These are phyloP conservation scores for Chitala chitala DNA, from an alignment of 2,113 vertebrate species.

Conservation along the genomic window DNA sequence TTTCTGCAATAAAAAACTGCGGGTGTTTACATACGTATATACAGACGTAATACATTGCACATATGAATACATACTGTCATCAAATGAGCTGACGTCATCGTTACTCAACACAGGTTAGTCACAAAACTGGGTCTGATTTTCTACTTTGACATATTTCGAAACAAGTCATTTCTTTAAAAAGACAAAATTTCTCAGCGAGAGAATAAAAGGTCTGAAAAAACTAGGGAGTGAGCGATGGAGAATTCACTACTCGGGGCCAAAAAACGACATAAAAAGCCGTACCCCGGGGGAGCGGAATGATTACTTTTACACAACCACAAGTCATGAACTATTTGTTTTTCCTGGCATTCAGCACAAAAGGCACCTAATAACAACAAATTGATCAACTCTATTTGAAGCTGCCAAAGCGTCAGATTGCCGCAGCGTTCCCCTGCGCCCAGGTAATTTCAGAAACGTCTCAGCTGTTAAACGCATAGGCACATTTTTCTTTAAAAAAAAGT, in stretches of 20 bases:
- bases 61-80: no score
- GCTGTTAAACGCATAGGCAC: neutral
- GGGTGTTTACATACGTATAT: no score
- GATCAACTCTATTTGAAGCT: neutral
- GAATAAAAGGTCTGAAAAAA: no score
- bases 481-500: conserved; percentile 9
- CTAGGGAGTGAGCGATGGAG: neutral
- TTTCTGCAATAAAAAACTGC: no score
- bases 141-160: no score
- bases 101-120: no score
- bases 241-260: neutral
- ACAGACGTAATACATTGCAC: no score
- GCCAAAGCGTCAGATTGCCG: conserved; percentile 7
- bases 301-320: neutral
- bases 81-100: no score
- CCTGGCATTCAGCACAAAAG: conserved; percentile 3
- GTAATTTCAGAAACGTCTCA: conserved; percentile 5
- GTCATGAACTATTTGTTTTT: conserved; percentile 12
- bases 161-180: no score
- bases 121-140: no score
- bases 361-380: conserved; percentile 12
- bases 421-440: neutral
- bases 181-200: no score
- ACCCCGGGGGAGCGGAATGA: neutral
- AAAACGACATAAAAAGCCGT: neutral